These are phyloP conservation scores for Mola mola DNA, from an alignment of 2,113 vertebrate species.

Conservation along the genomic window DNA sequence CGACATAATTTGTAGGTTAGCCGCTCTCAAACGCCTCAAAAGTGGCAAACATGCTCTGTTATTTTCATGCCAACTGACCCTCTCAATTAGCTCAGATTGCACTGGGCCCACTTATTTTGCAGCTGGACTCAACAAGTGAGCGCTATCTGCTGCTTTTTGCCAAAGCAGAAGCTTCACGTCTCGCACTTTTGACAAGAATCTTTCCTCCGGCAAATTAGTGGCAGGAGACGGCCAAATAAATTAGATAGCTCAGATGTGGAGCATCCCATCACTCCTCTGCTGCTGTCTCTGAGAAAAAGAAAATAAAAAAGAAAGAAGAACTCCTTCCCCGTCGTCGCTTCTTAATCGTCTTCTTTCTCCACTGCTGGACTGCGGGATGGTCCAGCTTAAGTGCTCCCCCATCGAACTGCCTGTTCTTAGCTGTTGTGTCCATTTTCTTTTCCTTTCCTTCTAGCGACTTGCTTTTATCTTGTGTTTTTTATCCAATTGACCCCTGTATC, in stretches of 20 bases:
- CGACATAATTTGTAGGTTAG: no score
- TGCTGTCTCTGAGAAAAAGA: constrained; percentile 3
- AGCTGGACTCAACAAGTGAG: constrained; percentile 46
- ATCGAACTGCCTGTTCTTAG: constrained; percentile 19
- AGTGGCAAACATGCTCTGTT: constrained; percentile 1
- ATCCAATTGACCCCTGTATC: no score
- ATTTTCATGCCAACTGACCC: constrained; percentile 25
- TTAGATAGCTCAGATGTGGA: constrained; percentile 52
- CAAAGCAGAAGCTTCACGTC: constrained; percentile 29
- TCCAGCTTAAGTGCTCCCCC: constrained; percentile 21
- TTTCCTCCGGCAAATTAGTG: constrained; percentile 56
- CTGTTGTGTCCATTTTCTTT: not conserved
- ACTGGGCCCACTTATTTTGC: constrained; percentile 68
- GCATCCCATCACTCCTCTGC: constrained; percentile 18
- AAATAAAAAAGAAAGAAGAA: not conserved
- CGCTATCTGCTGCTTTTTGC: constrained; percentile 47
- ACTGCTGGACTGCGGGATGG: constrained; percentile 16
- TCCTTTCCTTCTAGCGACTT: not conserved
- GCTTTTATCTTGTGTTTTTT: no score
- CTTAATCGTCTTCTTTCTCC: constrained; percentile 14
- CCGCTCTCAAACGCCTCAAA: no score
- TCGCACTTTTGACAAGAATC: constrained; percentile 57
- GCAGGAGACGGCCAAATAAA: constrained; percentile 57
- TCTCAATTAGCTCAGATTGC: constrained; percentile 39
- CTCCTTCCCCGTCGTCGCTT: constrained; percentile 17